Base-by-base conservation (phyloP, 2,888 invertebrate genomes). In the Thera britannica region DNA sequence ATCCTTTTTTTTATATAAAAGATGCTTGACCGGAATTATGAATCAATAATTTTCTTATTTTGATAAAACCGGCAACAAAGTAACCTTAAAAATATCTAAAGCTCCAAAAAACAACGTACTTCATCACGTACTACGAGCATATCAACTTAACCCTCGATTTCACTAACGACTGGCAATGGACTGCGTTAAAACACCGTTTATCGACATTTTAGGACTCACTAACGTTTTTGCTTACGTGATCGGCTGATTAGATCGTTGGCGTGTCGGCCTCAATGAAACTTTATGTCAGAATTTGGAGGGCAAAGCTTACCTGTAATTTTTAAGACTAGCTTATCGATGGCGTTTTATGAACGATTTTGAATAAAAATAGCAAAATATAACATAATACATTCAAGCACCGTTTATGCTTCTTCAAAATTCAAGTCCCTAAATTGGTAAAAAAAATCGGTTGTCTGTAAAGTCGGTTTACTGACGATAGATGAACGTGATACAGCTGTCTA, bases 121-220 rank as follows among this genome's bases (percentile, higher is more conserved):
- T 54, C 44, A 65, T 65, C 62, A 69, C 69, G 69, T 65, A 49
- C 55, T 34, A 35, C 36, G 34, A 65, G 55, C 58, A 62, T 65
- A 68, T 68, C 68, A 68, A 68, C 65, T 68, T 68, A 62, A 62
- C 62, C 68, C 68, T 65, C 68, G 59, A 69, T 65, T 69, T 62
- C 69, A 62, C 65, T 65, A 69, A 69, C 69, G 69, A 62, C 62
- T 59, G 59, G 55, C 62, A 59, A 59, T 65, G 65, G 62, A 59
- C 65, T 65, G 58, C 65, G 65, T 65, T 69, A 65, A 69, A 62
- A 62, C 65, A 65, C 34, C 62, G 65, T 69, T 68, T 69, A 69
- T 69, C 62, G 65, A 58, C 62, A 59, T 65, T 68, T 65, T 59
- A 69, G 62, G 69, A 65, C 58, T 65, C 23, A 68, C 65, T 68